Percentiles rank a stretch among this genome's conserved stretches.
Conservation (phyloP, 2,888 invertebrate species). For the Microplitis manilae region DNA sequence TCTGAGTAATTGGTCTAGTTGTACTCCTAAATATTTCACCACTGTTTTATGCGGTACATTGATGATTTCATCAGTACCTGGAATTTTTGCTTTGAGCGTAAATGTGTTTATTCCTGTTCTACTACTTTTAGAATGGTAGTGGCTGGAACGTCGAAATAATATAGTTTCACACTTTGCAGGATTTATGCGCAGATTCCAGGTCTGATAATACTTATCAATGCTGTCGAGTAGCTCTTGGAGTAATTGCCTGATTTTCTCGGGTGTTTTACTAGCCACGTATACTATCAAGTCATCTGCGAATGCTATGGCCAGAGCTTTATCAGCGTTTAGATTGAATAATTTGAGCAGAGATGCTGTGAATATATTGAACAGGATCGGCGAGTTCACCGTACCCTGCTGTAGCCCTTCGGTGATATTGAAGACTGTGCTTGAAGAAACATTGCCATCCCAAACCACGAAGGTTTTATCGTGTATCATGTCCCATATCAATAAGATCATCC, state of each 20-base stretch:
- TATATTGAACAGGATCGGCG: slow-evolving; percentile 22
- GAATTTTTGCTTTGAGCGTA: not conserved
- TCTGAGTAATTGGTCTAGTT: slow-evolving; percentile 29
- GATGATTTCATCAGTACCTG: slow-evolving; percentile 11
- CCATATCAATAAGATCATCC: not conserved
- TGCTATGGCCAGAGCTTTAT: slow-evolving; percentile 31
- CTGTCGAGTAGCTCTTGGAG: slow-evolving; percentile 29
- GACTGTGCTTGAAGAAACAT: not conserved
- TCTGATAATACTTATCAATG: slow-evolving; percentile 29
- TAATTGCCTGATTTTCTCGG: not conserved
- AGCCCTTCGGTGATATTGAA: slow-evolving; percentile 31
- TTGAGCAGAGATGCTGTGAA: slow-evolving; percentile 6
- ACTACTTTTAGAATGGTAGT: not conserved
- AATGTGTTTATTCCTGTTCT: not conserved
- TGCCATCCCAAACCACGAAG: slow-evolving; percentile 8
- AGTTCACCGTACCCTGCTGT: not conserved
- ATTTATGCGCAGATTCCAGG: slow-evolving; percentile 44
- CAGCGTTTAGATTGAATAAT: slow-evolving; percentile 35
- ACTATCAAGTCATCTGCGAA: slow-evolving; percentile 45
- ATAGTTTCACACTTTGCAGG: not conserved
- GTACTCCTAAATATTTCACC: slow-evolving; percentile 41
- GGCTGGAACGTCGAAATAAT: not conserved
- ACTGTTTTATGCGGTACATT: slow-evolving; percentile 9
- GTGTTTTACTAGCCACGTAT: slow-evolving; percentile 8
- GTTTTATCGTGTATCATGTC: slow-evolving; percentile 30